Conservation (phyloP, 2,888 invertebrate genomes). For the Andrena haemorrhoa region DNA sequence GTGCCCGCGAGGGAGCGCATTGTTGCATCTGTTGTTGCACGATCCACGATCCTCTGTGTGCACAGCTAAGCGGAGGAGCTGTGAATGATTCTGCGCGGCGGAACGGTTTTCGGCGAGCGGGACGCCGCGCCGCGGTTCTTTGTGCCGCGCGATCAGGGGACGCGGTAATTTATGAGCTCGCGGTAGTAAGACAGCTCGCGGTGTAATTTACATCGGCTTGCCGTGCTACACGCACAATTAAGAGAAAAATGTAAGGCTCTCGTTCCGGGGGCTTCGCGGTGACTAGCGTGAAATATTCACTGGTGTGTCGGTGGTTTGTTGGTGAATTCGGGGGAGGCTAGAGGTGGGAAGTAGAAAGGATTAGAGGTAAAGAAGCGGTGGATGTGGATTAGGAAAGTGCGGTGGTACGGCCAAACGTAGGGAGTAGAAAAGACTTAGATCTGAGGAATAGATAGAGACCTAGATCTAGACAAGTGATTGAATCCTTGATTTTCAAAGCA, state of each 20-base stretch:
- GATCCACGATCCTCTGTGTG: slow-evolving; percentile 42
- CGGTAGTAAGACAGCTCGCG: too few species aligned
- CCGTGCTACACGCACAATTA: slow-evolving; percentile 28
- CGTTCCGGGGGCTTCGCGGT: background rate
- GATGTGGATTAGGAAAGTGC: background rate
- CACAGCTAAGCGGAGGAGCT: slow-evolving; percentile 26
- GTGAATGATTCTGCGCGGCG: slow-evolving; percentile 41
- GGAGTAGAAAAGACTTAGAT: background rate
- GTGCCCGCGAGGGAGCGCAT: slow-evolving; percentile 77
- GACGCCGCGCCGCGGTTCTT: slow-evolving; percentile 23
- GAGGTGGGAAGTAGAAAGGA: background rate
- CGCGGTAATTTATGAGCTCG: slow-evolving; percentile 40
- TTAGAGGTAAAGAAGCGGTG: background rate
- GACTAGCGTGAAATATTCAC: slow-evolving; percentile 1
- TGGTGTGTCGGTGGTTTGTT: background rate
- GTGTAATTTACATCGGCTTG: slow-evolving; percentile 38
- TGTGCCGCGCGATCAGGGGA: slow-evolving; percentile 1
- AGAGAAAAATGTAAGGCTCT: background rate
- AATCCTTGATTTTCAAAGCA: too few species aligned
- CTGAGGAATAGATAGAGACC: background rate
- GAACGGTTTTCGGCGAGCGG: slow-evolving; percentile 39
- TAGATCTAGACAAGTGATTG: background rate
- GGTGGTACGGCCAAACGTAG: background rate
- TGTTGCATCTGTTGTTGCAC: slow-evolving; percentile 77
- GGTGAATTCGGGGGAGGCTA: background rate